Conservation (phyloP, 2,113 vertebrate species). For the Sylvicapra grimmia region DNA sequence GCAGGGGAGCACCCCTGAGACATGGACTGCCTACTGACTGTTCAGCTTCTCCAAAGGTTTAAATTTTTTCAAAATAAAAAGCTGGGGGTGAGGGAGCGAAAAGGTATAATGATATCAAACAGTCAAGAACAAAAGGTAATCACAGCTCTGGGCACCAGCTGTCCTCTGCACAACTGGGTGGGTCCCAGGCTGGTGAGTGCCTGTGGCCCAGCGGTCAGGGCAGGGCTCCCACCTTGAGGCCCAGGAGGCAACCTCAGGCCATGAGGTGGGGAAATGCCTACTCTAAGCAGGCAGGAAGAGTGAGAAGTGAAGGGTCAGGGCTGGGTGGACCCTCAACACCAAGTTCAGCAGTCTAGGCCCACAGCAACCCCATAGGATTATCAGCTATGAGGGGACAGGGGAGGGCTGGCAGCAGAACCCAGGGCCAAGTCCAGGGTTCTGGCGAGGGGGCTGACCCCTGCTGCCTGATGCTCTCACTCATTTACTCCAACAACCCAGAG, state of each 20-base stretch:
- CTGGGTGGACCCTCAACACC: accelerated
- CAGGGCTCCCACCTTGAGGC: background rate
- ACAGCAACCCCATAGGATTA: background rate
- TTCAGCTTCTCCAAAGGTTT: background rate
- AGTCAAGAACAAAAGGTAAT: background rate
- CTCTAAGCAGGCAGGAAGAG: background rate
- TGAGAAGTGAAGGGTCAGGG: background rate
- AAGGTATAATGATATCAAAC: background rate
- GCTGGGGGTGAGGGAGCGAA: background rate
- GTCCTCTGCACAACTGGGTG: background rate
- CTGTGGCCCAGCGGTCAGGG: background rate
- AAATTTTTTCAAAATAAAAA: background rate
- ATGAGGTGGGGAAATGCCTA: background rate
- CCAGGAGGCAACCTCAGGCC: background rate
- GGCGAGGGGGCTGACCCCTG: accelerated
- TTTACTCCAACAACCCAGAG: background rate
- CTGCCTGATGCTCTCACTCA: accelerated
- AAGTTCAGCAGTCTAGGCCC: background rate
- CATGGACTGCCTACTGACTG: accelerated
- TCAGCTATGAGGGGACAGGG: background rate
- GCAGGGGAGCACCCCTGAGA: background rate
- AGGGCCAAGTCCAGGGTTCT: background rate
- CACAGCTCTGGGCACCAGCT: background rate
- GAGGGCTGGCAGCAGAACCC: background rate
- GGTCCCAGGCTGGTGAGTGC: accelerated